Evolutionary conservation across 2,797 vertebrate species (phyloP).

Genomic region (Mycteria americana): DNA sequence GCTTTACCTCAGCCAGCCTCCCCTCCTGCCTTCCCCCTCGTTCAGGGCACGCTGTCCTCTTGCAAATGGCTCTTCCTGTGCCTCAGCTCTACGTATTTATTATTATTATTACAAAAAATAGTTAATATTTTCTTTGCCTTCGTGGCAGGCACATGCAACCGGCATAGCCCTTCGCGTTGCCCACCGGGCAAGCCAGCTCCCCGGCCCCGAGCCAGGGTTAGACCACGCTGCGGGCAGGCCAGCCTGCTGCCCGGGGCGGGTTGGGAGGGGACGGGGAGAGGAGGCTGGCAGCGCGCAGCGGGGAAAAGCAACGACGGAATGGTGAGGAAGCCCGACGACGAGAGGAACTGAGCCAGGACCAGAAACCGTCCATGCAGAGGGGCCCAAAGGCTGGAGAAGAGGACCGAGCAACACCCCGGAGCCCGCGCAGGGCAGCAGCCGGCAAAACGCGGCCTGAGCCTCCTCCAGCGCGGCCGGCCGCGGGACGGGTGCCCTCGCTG

Average conservation of each 20-base stretch:
- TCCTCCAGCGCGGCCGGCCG: not conserved
- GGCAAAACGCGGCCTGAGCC: not conserved
- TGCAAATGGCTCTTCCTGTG: not conserved
- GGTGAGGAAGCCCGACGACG: not conserved
- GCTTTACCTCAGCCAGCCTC: not conserved
- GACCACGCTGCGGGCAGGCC: rapidly evolving
- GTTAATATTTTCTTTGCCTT: not conserved
- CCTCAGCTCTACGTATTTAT: not conserved
- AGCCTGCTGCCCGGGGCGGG: not conserved
- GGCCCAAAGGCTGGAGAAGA: not conserved
- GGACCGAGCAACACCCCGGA: no score
- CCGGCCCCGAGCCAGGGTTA: not conserved
- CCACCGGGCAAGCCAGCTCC: not conserved
- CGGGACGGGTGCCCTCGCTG: not conserved
- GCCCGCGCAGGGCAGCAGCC: no score
- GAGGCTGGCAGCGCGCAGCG: rapidly evolving
- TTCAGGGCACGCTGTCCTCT: not conserved
- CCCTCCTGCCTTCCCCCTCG: not conserved
- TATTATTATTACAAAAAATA: not conserved
- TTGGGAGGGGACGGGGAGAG: not conserved
- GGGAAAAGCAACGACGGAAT: rapidly evolving
- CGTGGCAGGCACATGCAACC: not conserved
- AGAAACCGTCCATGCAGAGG: no score
- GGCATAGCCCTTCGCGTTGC: not conserved
- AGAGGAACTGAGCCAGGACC: not conserved